phyloP scores from a whole-genome alignment of 2,888 invertebrate species.

The Arge pagana region DNA sequence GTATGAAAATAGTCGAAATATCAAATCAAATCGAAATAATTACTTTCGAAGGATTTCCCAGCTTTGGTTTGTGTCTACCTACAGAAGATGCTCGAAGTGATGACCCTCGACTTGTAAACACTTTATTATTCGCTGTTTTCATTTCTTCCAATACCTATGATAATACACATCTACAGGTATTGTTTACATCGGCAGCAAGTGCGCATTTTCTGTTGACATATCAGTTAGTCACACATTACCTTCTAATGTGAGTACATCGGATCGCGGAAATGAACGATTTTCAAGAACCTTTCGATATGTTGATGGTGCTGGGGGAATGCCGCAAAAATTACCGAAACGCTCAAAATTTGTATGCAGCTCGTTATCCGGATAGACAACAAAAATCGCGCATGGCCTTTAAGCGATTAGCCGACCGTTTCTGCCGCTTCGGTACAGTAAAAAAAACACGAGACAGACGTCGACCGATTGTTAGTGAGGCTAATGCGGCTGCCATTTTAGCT shows the following conservation, averaged over 20 bases:
- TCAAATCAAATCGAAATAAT: too few relatives aligned
- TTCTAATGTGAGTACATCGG: conserved; percentile 4
- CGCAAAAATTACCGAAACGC: conserved; percentile 25
- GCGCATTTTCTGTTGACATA: conserved; percentile 2
- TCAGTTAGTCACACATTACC: conserved; percentile 7
- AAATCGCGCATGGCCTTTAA: conserved; percentile 10
- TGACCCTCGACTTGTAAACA: too few relatives aligned
- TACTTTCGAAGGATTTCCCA: too few relatives aligned
- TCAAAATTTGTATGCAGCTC: conserved; percentile 23
- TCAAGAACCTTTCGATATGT: conserved; percentile 20
- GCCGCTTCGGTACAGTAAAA: conserved; percentile 5
- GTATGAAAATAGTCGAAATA: too few relatives aligned
- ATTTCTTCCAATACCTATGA: neutral
- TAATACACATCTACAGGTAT: neutral
- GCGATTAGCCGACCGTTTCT: conserved; percentile 7
- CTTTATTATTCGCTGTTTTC: neutral
- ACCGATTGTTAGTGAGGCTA: conserved; percentile 6
- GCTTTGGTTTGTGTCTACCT: too few relatives aligned
- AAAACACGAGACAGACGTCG: conserved; percentile 8
- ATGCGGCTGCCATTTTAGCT: conserved; percentile 3
- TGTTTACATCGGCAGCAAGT: neutral
- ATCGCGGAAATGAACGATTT: conserved; percentile 20
- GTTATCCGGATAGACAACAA: conserved; percentile 23
- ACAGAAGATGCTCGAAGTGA: too few relatives aligned
- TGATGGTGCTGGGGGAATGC: conserved; percentile 19